Evolutionary conservation across 1,140 invertebrate species (phyloP), one percentile per base, ranked within the genome.

Genomic region (Melanaphis sacchari): DNA sequence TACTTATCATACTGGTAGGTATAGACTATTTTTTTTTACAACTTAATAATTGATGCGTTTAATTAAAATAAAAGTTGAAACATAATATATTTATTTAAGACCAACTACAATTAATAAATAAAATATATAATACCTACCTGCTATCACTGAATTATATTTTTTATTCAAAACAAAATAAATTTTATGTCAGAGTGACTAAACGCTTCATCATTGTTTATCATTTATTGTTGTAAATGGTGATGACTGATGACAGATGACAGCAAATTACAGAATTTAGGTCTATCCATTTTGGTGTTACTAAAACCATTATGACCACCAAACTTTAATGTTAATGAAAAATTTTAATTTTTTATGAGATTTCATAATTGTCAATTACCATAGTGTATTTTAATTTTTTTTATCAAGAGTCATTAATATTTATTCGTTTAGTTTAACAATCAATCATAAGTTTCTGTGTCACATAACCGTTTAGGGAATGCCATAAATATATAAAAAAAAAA

Each of bases 291-390:
- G 18, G 15, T 76, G 15, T 66, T 18, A n/a, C 59, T 76, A n/a
- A 76, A 76, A 36, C 59, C 59, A n/a, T 76, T n/a, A 76, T 76
- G 31, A 36, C 59, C n/a, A 9, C 31, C 15, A 5, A 31, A 36
- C 59, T n/a, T 76, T 76, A n/a, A 76, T 76, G 59, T 76, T 76
- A 76, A 76, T 76, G n/a, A 76, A 76, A 76, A 15, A 76, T n/a
- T 21, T 76, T 76, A n/a, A 76, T 76, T n/a, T n/a, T 76, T 76
- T 76, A 76, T 76, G 21, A 76, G 59, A 76, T 76, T 76, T 76
- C 31, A n/a, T 76, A 76, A 76, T 76, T 76, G 11, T n/a, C 31
- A 76, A 76, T 76, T 76, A n/a, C 15, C 31, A 76, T 76, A n/a
- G 59, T 76, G 31, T 31, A 66, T 3, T 4, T 21, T 76, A 15